phyloP scores from a whole-genome alignment of 2,888 invertebrate species.

The Cataglyphis rosenhaueri region DNA sequence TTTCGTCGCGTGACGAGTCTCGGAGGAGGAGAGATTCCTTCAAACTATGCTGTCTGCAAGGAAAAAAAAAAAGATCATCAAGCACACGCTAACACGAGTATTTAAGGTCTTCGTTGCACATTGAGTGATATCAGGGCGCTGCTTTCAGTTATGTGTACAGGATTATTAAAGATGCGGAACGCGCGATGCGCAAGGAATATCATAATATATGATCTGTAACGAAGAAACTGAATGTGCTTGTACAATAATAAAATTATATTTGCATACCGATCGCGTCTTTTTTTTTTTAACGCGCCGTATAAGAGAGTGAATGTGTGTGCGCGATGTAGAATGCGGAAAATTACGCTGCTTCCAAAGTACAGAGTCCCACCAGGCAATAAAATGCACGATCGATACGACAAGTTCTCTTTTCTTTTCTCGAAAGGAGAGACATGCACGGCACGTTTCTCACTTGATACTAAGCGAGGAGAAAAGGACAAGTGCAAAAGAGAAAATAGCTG shows the following conservation, averaged over 20 bases:
- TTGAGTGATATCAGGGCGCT: background rate
- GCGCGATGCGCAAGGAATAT: background rate
- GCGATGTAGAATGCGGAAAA: conserved; percentile 43
- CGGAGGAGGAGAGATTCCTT: conserved; percentile 70
- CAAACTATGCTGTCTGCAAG: conserved; percentile 48
- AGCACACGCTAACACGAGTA: conserved; percentile 22
- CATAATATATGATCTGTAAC: conserved; percentile 9
- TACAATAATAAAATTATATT: conserved; percentile 29
- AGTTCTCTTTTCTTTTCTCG: conserved; percentile 47
- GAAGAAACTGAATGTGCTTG: background rate
- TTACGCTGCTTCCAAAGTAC: conserved; percentile 54
- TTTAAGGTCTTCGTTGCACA: conserved; percentile 40
- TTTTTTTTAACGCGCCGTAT: background rate
- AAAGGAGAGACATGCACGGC: conserved; percentile 53
- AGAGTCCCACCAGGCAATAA: conserved; percentile 42
- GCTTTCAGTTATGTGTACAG: background rate
- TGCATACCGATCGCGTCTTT: conserved; percentile 2
- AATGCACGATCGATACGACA: conserved; percentile 48
- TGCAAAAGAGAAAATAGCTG: conserved; percentile 51
- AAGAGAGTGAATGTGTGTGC: conserved; percentile 17
- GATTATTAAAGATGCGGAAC: conserved; percentile 35
- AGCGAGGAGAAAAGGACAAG: conserved; percentile 29
- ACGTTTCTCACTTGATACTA: conserved; percentile 26
- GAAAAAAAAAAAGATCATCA: conserved; percentile 51
- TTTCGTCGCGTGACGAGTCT: conserved; percentile 80